These are phyloP conservation scores for Tor tambroides DNA, from an alignment of 2,113 vertebrate species.

Conservation along the genomic window DNA sequence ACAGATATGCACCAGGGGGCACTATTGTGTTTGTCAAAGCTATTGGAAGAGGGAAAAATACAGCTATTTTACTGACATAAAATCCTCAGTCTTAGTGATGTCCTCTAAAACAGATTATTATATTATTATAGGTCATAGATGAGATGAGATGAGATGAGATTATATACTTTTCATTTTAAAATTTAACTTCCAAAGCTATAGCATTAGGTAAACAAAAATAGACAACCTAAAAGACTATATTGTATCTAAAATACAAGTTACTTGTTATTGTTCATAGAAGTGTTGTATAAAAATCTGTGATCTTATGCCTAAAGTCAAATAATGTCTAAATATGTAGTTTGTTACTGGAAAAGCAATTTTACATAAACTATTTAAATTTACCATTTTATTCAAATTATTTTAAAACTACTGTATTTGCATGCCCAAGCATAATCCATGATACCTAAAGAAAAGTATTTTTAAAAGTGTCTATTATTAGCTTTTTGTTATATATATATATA, in stretches of 20 bases:
- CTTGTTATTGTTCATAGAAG: neutral
- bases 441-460: neutral
- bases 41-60: neutral
- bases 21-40: slow-evolving; percentile 27
- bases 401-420: neutral
- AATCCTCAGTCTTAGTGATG: slow-evolving; percentile 7
- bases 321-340: neutral
- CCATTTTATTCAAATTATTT: neutral
- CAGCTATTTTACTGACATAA: neutral
- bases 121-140: neutral
- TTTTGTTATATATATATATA: too few species aligned
- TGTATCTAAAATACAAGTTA: neutral
- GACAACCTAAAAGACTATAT: neutral
- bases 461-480: neutral
- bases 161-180: neutral
- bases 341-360: neutral
- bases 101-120: neutral
- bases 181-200: too few species aligned
- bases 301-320: neutral
- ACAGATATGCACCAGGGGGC: slow-evolving; percentile 33
- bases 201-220: too few species aligned
- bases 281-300: neutral
- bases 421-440: neutral
- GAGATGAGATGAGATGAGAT: neutral
- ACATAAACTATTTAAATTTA: neutral